Evolutionary conservation across 2,113 vertebrate genomes (phyloP).

Genomic region (Salvator merianae): DNA sequence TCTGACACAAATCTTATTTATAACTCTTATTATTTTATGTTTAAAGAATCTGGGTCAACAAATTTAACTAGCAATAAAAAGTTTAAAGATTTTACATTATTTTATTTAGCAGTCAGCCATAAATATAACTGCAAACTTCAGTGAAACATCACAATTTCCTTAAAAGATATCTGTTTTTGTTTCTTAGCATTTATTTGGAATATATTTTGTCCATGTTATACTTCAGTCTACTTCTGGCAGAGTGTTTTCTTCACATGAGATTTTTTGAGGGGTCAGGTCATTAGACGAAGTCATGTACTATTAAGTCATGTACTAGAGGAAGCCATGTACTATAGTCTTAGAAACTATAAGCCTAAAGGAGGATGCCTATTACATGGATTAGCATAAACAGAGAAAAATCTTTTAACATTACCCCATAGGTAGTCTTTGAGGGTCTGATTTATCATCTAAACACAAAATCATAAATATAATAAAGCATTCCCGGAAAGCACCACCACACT

Average conservation of each 20-base stretch:
- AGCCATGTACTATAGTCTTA: too few relatives aligned
- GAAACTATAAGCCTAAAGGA: too few relatives aligned
- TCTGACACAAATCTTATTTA: conserved; percentile 71
- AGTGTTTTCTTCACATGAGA: conserved; percentile 6
- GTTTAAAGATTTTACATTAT: conserved; percentile 81
- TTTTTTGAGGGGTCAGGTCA: conserved; percentile 24
- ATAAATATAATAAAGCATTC: not conserved
- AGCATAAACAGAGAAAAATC: not conserved
- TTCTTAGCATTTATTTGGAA: conserved; percentile 36
- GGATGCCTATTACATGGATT: too few relatives aligned
- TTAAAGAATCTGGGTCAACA: conserved; percentile 65
- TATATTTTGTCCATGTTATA: conserved; percentile 33
- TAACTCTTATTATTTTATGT: conserved; percentile 68
- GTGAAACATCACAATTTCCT: conserved; percentile 74
- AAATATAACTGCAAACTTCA: conserved; percentile 70
- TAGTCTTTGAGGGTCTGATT: not conserved
- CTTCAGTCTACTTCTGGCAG: not conserved
- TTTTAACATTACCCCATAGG: not conserved
- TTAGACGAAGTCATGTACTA: too few relatives aligned
- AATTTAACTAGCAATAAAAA: conserved; percentile 79
- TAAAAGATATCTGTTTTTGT: conserved; percentile 53
- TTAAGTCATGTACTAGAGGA: too few relatives aligned
- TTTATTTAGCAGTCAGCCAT: conserved; percentile 80
- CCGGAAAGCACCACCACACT: not conserved
- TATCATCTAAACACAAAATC: not conserved